A percentile compares a stretch with the other conserved stretches of the same genome.
These are phyloP conservation scores for Lerema accius DNA, from an alignment of 1,140 invertebrate genomes.

Conservation along the genomic window DNA sequence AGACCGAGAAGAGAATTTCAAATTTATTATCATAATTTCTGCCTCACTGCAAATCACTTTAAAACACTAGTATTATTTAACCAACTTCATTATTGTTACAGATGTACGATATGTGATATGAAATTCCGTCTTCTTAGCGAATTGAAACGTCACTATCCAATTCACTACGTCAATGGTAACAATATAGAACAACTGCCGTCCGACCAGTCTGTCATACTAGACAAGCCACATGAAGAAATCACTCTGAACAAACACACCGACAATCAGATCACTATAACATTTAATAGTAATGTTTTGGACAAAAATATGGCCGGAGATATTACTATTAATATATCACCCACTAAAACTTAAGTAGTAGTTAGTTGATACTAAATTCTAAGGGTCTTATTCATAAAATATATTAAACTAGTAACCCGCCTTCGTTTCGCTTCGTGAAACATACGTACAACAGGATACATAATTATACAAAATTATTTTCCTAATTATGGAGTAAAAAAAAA, in stretches of 20 bases:
- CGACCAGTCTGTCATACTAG: slow-evolving; percentile 22
- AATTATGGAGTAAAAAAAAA: no score
- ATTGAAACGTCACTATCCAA: slow-evolving; percentile 74
- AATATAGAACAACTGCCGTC: neutral
- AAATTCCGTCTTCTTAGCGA: slow-evolving; percentile 72
- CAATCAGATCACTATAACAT: slow-evolving; percentile 58
- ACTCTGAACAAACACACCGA: slow-evolving; percentile 20
- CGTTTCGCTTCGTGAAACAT: no score
- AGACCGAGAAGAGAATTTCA: no score
- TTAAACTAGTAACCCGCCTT: no score
- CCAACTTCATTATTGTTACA: no score
- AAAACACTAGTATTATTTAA: no score
- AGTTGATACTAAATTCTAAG: no score
- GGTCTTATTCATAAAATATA: no score
- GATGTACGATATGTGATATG: slow-evolving; percentile 60
- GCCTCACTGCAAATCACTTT: no score
- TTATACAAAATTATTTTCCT: no score
- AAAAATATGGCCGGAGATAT: slow-evolving; percentile 53
- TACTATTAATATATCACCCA: slow-evolving; percentile 56
- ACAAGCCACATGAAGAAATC: slow-evolving; percentile 13
- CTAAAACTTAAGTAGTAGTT: slow-evolving; percentile 39
- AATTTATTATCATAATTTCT: no score
- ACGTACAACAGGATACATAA: no score
- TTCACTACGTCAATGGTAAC: slow-evolving; percentile 60
- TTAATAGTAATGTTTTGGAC: slow-evolving; percentile 51